Evolutionary conservation across 2,797 vertebrate species (phyloP).

Genomic region (Syngnathus acus): DNA sequence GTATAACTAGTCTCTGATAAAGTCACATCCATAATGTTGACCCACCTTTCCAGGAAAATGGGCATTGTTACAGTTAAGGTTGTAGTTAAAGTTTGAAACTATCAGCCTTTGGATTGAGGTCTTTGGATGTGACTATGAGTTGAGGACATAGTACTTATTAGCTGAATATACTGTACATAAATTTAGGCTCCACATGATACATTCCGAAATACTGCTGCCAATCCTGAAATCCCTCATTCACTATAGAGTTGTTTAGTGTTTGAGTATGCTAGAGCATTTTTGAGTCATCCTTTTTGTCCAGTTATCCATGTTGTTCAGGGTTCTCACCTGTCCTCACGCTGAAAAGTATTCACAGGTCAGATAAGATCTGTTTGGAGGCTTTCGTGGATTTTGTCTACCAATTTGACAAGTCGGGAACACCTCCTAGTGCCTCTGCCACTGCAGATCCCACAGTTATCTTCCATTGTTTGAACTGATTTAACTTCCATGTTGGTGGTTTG

Average conservation of each 20-base stretch:
- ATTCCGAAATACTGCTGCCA: not conserved
- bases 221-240: not conserved
- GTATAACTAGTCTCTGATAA: not conserved
- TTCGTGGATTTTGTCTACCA: not conserved
- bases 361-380: not conserved
- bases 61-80: not conserved
- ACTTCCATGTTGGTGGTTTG: conserved; percentile 12
- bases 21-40: not conserved
- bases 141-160: not conserved
- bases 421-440: not conserved
- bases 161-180: not conserved
- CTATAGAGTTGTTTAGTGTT: not conserved
- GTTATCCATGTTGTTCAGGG: not conserved
- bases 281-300: not conserved
- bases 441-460: not conserved
- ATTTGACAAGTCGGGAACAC: not conserved
- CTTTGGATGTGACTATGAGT: not conserved
- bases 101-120: not conserved
- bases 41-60: not conserved
- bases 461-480: not conserved
- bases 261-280: not conserved
- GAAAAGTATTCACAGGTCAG: not conserved
- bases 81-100: not conserved
- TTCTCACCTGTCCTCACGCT: not conserved
- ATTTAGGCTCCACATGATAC: not conserved